These are phyloP conservation scores for Odontamblyopus rebecca DNA, from an alignment of 2,797 vertebrate species.

Conservation along the genomic window DNA sequence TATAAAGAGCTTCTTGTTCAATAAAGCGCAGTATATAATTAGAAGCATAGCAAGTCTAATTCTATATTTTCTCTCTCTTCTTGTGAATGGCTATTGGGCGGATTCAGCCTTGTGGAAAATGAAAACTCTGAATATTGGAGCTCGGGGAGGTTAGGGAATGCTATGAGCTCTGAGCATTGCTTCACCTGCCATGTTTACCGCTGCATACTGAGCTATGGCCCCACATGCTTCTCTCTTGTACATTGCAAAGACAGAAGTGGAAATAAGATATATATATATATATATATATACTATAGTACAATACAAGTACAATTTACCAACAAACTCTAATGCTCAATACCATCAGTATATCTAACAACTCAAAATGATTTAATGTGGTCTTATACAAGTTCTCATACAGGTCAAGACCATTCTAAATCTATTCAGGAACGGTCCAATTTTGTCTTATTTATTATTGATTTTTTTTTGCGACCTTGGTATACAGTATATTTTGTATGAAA, in stretches of 20 bases:
- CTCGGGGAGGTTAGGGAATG: constrained; percentile 36
- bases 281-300: too few relatives aligned
- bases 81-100: constrained; percentile 45
- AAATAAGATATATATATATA: too few relatives aligned
- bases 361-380: background rate
- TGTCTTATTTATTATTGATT: background rate
- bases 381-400: background rate
- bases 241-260: constrained; percentile 40
- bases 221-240: constrained; percentile 39
- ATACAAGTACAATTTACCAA: too few relatives aligned
- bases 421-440: background rate
- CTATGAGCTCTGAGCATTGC: constrained; percentile 44
- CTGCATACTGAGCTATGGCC: constrained; percentile 57
- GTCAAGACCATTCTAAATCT: background rate
- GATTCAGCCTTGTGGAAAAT: constrained; percentile 66
- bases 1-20: constrained; percentile 3
- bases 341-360: background rate
- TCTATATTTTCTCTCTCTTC: constrained; percentile 36
- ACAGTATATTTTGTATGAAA: constrained; percentile 6
- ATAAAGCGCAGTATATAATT: constrained; percentile 27
- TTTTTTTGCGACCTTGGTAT: background rate
- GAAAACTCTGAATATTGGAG: constrained; percentile 66
- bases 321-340: too few relatives aligned
- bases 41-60: constrained; percentile 17
- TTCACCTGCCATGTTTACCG: constrained; percentile 58